Base-by-base conservation (phyloP, 2,888 invertebrate genomes). In the Pantelozetes paolii region DNA sequence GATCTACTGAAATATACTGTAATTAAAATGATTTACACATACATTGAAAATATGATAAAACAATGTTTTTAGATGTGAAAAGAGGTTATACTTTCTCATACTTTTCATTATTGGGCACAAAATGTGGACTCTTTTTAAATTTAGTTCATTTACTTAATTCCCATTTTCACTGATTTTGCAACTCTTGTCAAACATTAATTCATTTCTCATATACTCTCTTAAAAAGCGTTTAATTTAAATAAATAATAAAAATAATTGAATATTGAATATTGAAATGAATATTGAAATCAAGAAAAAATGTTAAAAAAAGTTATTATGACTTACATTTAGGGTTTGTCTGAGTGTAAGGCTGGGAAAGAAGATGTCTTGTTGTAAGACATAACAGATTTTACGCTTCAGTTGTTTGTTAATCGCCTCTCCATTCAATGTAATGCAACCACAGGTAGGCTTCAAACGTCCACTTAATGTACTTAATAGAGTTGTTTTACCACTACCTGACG, bases 301-400 rank as follows among this genome's bases (percentile, higher is more conserved):
- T 5, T 13, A 15, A 48, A 48, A 6, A 15, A 48, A 15, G n/a
- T n/a, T 71, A 20, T 54, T 54, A 73, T 20, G 23, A 80, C 83
- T 82, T 80, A 87, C 87, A 83, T 88, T 87, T 77, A 91, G 84
- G 5, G 90, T 91, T 82, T 91, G 90, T 78, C 89, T 83, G 74
- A 91, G 84, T 1, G 90, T 91, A 79, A 91, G 85, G 80, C 89
- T 89, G 71, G 90, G 87, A 81, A 90, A 90, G 83, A 91, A 91
- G 76, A 90, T 87, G 81, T 91, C 91, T 81, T 90, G 89, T 82
- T 91, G 91, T 76, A 90, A 85, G 64, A 91, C 91, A 82, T 91
- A 91, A 80, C 90, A 89, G 78, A 91, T 89, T 80, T 88, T 87
- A 77, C 90, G 84, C 78, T 89, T 88, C 86, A 89, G 88, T 78